Evolutionary conservation across 1,140 invertebrate genomes (phyloP).

Genomic region (Drosophila albomicans): DNA sequence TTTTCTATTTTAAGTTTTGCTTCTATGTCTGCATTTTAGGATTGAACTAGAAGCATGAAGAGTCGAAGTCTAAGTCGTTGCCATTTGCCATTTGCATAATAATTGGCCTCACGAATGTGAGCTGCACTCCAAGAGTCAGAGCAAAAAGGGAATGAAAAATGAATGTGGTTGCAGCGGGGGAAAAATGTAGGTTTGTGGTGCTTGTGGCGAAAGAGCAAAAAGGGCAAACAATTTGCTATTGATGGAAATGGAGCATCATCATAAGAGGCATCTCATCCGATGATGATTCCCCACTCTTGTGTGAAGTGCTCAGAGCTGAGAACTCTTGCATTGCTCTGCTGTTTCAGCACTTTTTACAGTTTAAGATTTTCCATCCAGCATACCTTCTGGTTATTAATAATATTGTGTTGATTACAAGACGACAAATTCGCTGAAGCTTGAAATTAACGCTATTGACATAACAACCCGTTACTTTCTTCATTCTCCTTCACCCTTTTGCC

Average conservation of each 20-base stretch:
- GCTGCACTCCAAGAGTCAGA: neutral
- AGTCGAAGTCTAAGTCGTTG: conserved; percentile 56
- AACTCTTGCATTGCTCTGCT: conserved; percentile 6
- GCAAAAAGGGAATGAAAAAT: neutral
- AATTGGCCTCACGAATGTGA: conserved; percentile 65
- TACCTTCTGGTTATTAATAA: conserved; percentile 32
- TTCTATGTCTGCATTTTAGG: conserved; percentile 57
- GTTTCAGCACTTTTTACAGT: neutral
- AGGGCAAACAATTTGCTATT: conserved; percentile 50
- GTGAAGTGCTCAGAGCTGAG: neutral
- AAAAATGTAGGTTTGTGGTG: conserved; percentile 4
- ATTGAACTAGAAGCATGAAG: conserved; percentile 38
- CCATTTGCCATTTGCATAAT: conserved; percentile 82
- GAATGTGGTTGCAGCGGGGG: neutral
- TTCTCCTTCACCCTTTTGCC: neutral
- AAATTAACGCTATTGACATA: conserved; percentile 37
- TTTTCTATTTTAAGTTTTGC: conserved; percentile 62
- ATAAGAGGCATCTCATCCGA: neutral
- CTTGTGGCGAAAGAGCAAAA: conserved; percentile 23
- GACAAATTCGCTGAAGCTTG: conserved; percentile 45
- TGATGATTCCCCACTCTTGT: neutral
- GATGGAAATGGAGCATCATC: conserved; percentile 45
- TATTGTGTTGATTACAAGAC: conserved; percentile 33
- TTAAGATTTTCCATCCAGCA: too few species aligned
- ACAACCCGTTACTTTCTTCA: neutral